A percentile compares a stretch with the other conserved stretches of the same genome.
Evolutionary conservation across 92 coral and sea anemone genomes (phyloP).

Genomic region (Bergia sp.): DNA sequence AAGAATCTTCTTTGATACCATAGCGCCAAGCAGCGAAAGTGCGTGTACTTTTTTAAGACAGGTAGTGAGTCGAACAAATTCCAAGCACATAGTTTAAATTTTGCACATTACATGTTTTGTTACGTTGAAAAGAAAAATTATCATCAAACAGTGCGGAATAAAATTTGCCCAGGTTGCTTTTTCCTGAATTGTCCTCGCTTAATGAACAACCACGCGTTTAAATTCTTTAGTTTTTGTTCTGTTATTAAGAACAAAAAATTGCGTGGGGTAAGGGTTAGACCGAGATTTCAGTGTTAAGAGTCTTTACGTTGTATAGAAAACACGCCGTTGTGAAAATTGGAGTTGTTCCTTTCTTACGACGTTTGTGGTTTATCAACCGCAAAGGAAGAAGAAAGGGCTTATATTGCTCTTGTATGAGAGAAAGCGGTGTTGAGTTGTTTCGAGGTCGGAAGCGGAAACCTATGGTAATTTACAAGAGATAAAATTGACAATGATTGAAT

Average conservation of each 20-base stretch:
- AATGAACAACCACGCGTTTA: conserved; percentile 1
- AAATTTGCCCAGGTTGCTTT: neutral
- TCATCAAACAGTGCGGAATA: conserved; percentile 17
- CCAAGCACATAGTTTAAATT: conserved; percentile 38
- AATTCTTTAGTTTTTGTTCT: neutral
- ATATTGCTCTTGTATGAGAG: conserved; percentile 13
- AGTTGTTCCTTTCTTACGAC: conserved; percentile 8
- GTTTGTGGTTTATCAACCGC: conserved; percentile 19
- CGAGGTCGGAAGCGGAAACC: neutral
- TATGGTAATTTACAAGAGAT: neutral
- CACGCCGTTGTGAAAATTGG: neutral
- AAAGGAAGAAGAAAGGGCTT: neutral
- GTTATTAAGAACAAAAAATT: neutral
- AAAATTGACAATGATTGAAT: neutral
- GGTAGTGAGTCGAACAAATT: neutral
- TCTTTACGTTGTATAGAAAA: neutral
- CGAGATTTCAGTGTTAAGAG: neutral
- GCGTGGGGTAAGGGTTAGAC: conserved; percentile 13
- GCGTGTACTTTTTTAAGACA: neutral
- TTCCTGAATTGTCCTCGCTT: conserved; percentile 6
- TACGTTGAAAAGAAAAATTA: conserved; percentile 18
- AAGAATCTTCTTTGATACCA: neutral
- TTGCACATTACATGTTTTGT: conserved; percentile 36
- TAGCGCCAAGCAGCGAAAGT: neutral
- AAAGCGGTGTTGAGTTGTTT: neutral